phyloP scores from a whole-genome alignment of 2,113 vertebrate genomes.

The Motacilla tschutschensis region DNA sequence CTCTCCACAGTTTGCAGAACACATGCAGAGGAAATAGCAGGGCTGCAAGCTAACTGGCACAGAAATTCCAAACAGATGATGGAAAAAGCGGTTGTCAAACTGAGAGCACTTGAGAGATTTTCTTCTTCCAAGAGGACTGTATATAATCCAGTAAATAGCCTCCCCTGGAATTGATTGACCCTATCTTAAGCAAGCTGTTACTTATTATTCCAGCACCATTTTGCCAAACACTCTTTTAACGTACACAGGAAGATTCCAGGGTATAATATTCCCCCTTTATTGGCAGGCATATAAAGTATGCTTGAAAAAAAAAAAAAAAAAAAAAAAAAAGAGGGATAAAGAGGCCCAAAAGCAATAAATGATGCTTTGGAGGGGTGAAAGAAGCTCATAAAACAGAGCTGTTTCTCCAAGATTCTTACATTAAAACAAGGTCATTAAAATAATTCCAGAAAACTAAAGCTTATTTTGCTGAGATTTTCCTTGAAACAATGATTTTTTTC shows the following conservation, averaged over 20 bases:
- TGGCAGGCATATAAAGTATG: constrained; percentile 51
- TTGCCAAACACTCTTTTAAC: constrained; percentile 42
- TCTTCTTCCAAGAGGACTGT: constrained; percentile 48
- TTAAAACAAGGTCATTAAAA: constrained; percentile 24
- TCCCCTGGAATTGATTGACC: constrained; percentile 43
- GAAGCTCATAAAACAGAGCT: constrained; percentile 9
- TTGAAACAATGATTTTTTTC: not conserved
- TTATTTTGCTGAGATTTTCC: constrained; percentile 23
- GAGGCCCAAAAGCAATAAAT: constrained; percentile 36
- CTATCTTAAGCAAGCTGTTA: constrained; percentile 42
- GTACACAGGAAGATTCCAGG: constrained; percentile 27
- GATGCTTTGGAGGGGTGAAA: not conserved
- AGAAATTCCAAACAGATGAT: constrained; percentile 85
- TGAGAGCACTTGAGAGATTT: constrained; percentile 61
- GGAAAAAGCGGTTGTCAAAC: constrained; percentile 67
- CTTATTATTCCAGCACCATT: constrained; percentile 46
- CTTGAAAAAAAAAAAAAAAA: not conserved
- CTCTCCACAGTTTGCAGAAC: constrained; percentile 66
- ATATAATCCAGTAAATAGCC: constrained; percentile 58
- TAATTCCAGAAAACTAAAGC: constrained; percentile 2
- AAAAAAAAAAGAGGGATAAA: constrained; percentile 2
- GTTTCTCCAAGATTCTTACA: constrained; percentile 31
- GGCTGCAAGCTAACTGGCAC: constrained; percentile 72
- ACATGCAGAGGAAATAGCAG: constrained; percentile 82
- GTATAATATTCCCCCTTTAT: constrained; percentile 41